phyloP scores from a whole-genome alignment of 2,888 invertebrate species.

The Anaspis maculata region DNA sequence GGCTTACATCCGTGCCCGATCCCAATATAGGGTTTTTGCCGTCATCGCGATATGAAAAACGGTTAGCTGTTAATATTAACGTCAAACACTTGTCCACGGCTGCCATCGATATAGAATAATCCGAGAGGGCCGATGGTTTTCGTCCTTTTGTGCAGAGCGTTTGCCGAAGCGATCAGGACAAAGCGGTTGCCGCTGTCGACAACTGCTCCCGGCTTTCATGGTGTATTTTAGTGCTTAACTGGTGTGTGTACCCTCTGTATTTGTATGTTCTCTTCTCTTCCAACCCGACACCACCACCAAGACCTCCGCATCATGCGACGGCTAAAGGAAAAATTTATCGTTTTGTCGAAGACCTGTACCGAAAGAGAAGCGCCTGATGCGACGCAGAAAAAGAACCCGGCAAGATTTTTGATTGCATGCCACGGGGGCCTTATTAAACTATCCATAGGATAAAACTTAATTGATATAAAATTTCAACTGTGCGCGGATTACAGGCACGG shows the following conservation, averaged over 20 bases:
- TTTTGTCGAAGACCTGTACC: too few relatives aligned
- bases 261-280: constrained; percentile 14
- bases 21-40: constrained; percentile 19
- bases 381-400: too few relatives aligned
- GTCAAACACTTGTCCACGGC: constrained; percentile 33
- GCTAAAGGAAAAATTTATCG: too few relatives aligned
- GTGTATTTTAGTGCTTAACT: constrained; percentile 36
- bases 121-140: constrained; percentile 28
- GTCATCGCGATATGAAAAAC: constrained; percentile 33
- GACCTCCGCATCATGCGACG: too few relatives aligned
- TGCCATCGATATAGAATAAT: constrained; percentile 33
- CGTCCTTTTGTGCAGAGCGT: constrained; percentile 32
- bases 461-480: constrained; percentile 35
- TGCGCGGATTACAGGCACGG: constrained; percentile 33
- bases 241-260: constrained; percentile 22
- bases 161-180: constrained; percentile 36
- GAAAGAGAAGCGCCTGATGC: too few relatives aligned
- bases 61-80: constrained; percentile 34
- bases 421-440: constrained; percentile 30
- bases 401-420: constrained; percentile 28
- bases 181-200: constrained; percentile 31
- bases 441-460: constrained; percentile 32
- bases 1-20: constrained; percentile 23
- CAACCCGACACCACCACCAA: too few relatives aligned
- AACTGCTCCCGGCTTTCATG: constrained; percentile 32